Base-by-base conservation (phyloP, 2,113 vertebrate species). In the Entelurus aequoreus region DNA sequence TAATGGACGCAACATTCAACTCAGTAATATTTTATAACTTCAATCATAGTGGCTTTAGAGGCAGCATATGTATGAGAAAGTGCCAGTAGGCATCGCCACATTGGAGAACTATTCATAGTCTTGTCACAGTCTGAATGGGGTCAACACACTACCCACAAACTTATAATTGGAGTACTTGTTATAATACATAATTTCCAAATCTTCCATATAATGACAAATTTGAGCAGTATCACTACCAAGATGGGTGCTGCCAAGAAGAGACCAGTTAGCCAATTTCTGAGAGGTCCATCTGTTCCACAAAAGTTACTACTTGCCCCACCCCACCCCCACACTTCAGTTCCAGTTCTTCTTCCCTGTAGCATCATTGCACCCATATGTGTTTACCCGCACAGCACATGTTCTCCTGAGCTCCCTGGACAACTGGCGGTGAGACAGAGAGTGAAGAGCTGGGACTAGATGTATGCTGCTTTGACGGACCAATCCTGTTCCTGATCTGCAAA, bases 11-110 rank as follows among this genome's bases (percentile, higher is more conserved):
- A 79, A 71, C 78, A 72, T 28, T 69, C 53, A 71, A 66, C 63
- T 72, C 60, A 63, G 86, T 83, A 84, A 85, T 86, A 86, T 85
- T 88, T 85, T 71, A 85, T 82, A 73, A 83, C 63, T 78, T 79
- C 72, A 80, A 61, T 69, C 65, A 56, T 42, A 62, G 71, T 71
- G 62, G 71, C 63, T 80, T 74, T 73, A 60, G 72, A 75, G 53
- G 63, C 62, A 72, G 62, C 52, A 15, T 54, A 63, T 16, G 71
- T 72, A 64, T 60, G 66, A 72, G 66, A 72, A 64, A 63, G 54
- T 60, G 79, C 76, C 78, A 62, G 74, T 67, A 69, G 76, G 72
- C 68, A 72, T 63, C 46, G 78, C 72, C 65, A 68, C 58, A 65
- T 48, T 63, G 69, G 64, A 62, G 37, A 71, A 53, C 60, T 69